Percentiles rank a stretch among this genome's conserved stretches.
phyloP scores from a whole-genome alignment of 2,797 vertebrate genomes.

The Threskiornis aethiopicus region DNA sequence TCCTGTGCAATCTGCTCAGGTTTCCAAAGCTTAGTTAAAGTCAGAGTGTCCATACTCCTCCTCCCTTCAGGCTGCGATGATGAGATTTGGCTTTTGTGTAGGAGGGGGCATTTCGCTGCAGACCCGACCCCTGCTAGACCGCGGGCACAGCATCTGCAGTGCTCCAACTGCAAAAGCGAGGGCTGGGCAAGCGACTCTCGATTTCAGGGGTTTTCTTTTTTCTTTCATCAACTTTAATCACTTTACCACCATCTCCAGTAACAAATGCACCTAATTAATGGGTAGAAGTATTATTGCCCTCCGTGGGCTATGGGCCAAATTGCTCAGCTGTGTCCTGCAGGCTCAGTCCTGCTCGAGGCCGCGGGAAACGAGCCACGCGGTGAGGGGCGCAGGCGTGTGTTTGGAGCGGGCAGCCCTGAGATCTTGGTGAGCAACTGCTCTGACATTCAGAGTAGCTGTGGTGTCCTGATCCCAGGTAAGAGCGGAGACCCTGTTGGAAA shows the following conservation, averaged over 20 bases:
- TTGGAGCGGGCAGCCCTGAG: background rate
- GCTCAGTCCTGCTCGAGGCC: rapidly evolving
- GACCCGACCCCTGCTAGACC: background rate
- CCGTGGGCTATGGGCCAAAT: background rate
- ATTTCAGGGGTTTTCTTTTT: slow-evolving; percentile 6
- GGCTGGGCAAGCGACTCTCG: background rate
- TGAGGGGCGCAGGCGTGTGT: background rate
- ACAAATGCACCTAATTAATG: background rate
- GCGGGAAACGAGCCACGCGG: background rate
- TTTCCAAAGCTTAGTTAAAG: slow-evolving; percentile 31
- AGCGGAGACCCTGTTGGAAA: background rate
- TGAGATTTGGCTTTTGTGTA: background rate
- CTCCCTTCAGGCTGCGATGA: background rate
- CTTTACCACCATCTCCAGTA: background rate
- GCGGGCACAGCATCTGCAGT: rapidly evolving
- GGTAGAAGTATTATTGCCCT: background rate
- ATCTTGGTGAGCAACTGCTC: background rate
- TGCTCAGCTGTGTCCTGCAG: background rate
- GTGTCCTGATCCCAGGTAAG: background rate
- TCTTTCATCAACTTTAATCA: background rate
- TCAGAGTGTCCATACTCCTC: background rate
- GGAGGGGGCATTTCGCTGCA: background rate
- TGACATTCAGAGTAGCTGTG: background rate
- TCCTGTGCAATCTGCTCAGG: slow-evolving; percentile 21
- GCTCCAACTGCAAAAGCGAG: background rate